These are phyloP conservation scores for Macrochelys suwanniensis DNA, from an alignment of 2,797 vertebrate genomes.

Conservation along the genomic window DNA sequence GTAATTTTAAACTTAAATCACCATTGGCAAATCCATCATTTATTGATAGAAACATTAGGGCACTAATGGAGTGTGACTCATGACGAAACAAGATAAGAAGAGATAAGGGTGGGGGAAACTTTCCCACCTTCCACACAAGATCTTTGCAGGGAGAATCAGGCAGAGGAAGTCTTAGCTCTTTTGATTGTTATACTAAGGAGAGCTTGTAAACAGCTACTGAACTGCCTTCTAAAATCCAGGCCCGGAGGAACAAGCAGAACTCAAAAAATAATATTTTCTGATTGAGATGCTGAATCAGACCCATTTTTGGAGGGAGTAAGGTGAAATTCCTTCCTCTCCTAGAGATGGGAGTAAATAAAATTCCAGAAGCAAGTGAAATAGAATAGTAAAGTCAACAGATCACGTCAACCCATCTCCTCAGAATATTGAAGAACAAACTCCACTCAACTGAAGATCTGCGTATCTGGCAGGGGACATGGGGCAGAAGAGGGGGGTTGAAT, in stretches of 20 bases:
- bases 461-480: background rate
- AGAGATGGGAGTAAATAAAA: background rate
- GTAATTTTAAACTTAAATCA: conserved; percentile 76
- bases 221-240: background rate
- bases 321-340: background rate
- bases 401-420: background rate
- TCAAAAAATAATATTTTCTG: background rate
- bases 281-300: background rate
- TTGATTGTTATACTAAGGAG: background rate
- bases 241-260: background rate
- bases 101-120: background rate
- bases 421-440: background rate
- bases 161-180: background rate
- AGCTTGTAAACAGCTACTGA: background rate
- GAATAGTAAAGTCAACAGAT: background rate
- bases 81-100: conserved; percentile 62
- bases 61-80: conserved; percentile 51
- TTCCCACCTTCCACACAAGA: background rate
- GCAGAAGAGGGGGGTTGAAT: background rate
- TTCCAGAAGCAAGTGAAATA: background rate
- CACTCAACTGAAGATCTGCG: background rate
- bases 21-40: conserved; percentile 72
- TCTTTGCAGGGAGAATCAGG: background rate
- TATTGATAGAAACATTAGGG: conserved; percentile 75
- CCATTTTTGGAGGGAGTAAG: background rate